Percentiles rank a stretch among this genome's conserved stretches.
phyloP scores from a whole-genome alignment of 2,888 invertebrate genomes.

The Dysmachus trigonus region DNA sequence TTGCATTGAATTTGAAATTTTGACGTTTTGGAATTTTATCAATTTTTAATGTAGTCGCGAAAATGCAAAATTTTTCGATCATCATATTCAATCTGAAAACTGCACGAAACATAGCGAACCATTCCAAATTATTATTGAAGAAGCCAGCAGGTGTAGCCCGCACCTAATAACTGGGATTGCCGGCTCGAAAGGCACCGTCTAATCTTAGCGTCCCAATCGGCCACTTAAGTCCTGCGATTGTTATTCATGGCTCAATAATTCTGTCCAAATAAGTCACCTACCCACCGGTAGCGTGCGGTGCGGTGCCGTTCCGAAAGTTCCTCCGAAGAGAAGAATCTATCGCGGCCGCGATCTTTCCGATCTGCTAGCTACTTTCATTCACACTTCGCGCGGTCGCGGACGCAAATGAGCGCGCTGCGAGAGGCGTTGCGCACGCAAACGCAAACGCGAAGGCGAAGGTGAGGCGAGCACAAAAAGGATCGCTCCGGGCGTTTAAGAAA shows the following conservation, averaged over 20 bases:
- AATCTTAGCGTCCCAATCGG: background rate
- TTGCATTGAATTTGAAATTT: too few relatives aligned
- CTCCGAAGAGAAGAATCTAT: background rate
- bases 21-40: too few relatives aligned
- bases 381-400: conserved; percentile 13
- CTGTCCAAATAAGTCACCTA: background rate
- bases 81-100: background rate
- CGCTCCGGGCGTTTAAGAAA: conserved; percentile 6
- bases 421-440: conserved; percentile 15
- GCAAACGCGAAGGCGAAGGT: background rate
- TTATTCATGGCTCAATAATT: background rate
- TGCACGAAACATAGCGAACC: background rate
- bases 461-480: conserved; percentile 12
- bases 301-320: background rate
- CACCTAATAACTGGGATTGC: background rate
- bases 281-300: background rate
- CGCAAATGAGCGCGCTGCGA: background rate
- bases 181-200: background rate
- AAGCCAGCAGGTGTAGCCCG: background rate
- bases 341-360: conserved; percentile 17
- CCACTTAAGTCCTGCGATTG: background rate
- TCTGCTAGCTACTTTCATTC: conserved; percentile 38
- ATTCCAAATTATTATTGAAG: background rate
- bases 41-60: background rate
- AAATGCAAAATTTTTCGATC: too few relatives aligned